These are phyloP conservation scores for Drosophila pegasa DNA, from an alignment of 2,888 invertebrate genomes.

Conservation along the genomic window DNA sequence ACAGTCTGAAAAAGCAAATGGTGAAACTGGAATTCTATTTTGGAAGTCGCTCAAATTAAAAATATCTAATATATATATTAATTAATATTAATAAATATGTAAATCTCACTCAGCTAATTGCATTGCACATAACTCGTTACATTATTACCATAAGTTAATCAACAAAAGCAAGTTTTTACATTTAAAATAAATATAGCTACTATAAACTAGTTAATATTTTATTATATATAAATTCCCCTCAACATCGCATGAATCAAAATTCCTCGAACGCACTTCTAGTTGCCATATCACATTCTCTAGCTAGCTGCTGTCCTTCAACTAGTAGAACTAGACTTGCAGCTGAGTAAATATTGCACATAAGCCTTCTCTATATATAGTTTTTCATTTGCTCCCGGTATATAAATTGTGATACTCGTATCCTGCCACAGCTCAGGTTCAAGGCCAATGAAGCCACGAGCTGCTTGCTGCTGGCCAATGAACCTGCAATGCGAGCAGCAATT, in stretches of 20 bases:
- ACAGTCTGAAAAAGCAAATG: too few relatives aligned
- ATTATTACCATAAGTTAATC: too few relatives aligned
- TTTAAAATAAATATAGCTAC: neutral
- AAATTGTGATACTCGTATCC: conserved; percentile 13
- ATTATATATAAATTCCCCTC: neutral
- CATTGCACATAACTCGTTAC: neutral
- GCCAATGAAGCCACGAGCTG: conserved; percentile 20
- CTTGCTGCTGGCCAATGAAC: conserved; percentile 23
- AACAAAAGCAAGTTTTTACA: neutral
- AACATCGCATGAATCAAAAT: neutral
- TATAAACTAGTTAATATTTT: neutral
- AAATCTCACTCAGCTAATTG: too few relatives aligned
- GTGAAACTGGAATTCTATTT: too few relatives aligned
- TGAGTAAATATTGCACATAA: neutral
- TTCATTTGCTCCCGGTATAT: conserved; percentile 10
- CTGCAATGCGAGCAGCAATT: neutral
- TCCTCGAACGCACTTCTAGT: neutral
- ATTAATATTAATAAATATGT: too few relatives aligned
- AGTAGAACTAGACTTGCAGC: neutral
- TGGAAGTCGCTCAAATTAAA: too few relatives aligned
- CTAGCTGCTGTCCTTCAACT: neutral
- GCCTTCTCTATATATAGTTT: neutral
- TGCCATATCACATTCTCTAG: neutral
- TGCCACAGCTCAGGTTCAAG: conserved; percentile 24
- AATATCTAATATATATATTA: too few relatives aligned